A percentile compares a stretch with the other conserved stretches of the same genome.
Conservation (phyloP, 2,113 vertebrate species). For the Lophochroa leadbeateri region DNA sequence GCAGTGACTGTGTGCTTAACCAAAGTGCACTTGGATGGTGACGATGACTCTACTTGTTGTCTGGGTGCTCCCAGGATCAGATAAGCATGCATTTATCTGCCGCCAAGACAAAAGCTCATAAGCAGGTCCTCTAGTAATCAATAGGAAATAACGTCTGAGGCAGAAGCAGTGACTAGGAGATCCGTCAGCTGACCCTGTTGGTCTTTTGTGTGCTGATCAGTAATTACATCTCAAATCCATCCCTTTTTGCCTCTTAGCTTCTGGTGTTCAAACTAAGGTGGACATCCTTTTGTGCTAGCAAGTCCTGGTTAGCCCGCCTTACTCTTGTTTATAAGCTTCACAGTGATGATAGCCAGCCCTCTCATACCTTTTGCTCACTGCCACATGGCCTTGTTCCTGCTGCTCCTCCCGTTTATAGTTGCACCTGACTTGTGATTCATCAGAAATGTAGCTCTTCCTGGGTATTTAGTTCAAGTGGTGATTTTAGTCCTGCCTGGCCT, state of each 20-base stretch:
- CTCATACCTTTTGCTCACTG: rapidly evolving
- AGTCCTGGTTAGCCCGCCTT: not conserved
- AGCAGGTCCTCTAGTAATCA: not conserved
- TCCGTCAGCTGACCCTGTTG: not conserved
- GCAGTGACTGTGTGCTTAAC: not conserved
- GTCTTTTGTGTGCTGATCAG: not conserved
- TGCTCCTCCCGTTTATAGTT: not conserved
- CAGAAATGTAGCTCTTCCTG: not conserved
- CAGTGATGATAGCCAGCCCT: not conserved
- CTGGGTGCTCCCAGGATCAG: not conserved
- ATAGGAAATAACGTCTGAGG: not conserved
- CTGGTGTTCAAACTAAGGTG: not conserved
- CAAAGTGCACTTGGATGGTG: not conserved
- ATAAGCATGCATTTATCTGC: not conserved
- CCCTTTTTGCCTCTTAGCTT: not conserved
- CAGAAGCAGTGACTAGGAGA: not conserved
- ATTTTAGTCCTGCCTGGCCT: not conserved
- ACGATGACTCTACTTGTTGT: not conserved
- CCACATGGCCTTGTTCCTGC: not conserved
- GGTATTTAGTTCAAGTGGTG: not conserved
- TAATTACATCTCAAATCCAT: not conserved
- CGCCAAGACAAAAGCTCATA: not conserved
- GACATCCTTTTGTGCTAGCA: not conserved
- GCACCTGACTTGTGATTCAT: not conserved
- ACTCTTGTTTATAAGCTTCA: rapidly evolving